These are phyloP conservation scores for Chelon labrosus DNA, from an alignment of 2,797 vertebrate species.

Conservation along the genomic window DNA sequence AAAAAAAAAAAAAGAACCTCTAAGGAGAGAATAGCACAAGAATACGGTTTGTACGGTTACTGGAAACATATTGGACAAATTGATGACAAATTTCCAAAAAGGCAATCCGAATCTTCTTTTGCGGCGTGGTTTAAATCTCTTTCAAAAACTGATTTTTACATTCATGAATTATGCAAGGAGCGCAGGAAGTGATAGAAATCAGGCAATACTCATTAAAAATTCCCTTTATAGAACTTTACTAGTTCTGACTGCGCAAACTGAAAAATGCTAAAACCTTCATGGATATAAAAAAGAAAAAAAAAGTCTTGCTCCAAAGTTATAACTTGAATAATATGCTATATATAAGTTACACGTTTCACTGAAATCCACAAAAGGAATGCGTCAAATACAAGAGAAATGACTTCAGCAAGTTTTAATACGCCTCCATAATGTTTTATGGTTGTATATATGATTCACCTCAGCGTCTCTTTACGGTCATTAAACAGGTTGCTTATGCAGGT, in stretches of 20 bases:
- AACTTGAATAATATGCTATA: not conserved
- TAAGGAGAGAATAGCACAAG: slow-evolving; percentile 46
- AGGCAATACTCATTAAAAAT: slow-evolving; percentile 12
- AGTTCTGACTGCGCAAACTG: slow-evolving; percentile 5
- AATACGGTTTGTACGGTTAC: slow-evolving; percentile 22
- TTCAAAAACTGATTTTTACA: slow-evolving; percentile 27
- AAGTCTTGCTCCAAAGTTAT: not conserved
- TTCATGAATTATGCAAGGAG: slow-evolving; percentile 21
- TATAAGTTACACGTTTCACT: slow-evolving; percentile 27
- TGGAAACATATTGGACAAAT: not conserved
- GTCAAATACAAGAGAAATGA: slow-evolving; percentile 18
- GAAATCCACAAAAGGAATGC: slow-evolving; percentile 27
- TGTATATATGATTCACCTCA: slow-evolving; percentile 55
- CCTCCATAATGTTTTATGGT: slow-evolving; percentile 42
- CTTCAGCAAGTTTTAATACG: slow-evolving; percentile 27
- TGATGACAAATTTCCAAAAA: slow-evolving; percentile 2
- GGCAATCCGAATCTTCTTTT: not conserved
- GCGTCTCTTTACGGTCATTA: slow-evolving; percentile 73
- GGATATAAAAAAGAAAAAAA: not conserved
- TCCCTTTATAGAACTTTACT: not conserved
- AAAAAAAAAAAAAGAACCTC: not conserved
- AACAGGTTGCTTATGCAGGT: slow-evolving; percentile 67
- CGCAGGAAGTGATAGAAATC: slow-evolving; percentile 15
- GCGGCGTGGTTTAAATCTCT: slow-evolving; percentile 16
- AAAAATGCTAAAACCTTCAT: not conserved